Conservation (phyloP, 2,113 vertebrate species). For the Oceanodroma tethys region DNA sequence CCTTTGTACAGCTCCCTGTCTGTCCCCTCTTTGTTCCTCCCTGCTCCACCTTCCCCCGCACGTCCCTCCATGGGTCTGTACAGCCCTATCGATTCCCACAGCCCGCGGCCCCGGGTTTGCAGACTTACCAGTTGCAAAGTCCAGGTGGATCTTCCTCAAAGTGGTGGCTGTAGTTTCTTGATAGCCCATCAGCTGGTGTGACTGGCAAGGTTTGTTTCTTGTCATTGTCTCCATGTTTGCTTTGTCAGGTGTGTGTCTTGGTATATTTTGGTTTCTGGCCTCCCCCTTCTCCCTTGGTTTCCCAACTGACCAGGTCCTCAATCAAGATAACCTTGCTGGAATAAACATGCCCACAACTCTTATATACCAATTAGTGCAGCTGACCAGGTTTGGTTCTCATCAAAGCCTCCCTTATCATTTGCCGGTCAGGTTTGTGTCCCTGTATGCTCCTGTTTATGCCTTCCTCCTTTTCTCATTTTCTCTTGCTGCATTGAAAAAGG, state of each 20-base stretch:
- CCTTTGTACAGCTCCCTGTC: not conserved
- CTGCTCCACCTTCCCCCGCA: not conserved
- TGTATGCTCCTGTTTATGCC: not conserved
- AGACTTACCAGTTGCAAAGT: not conserved
- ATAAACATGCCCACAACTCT: not conserved
- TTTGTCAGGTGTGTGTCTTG: not conserved
- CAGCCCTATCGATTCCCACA: rapidly evolving
- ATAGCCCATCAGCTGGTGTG: not conserved
- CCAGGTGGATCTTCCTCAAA: not conserved
- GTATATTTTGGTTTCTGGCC: not conserved
- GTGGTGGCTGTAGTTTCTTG: not conserved
- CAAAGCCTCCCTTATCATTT: not conserved
- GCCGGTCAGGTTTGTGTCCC: not conserved
- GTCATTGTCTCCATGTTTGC: not conserved
- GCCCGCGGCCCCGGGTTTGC: not conserved
- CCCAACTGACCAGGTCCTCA: not conserved
- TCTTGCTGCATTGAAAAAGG: not conserved
- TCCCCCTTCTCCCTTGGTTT: not conserved
- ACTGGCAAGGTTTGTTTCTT: not conserved
- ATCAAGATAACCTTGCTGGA: not conserved
- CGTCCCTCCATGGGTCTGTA: not conserved
- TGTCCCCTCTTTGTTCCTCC: not conserved
- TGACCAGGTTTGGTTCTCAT: not conserved
- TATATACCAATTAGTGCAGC: not conserved
- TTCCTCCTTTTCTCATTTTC: not conserved